phyloP scores from a whole-genome alignment of 2,888 invertebrate species.

The Cylloceria caligata region DNA sequence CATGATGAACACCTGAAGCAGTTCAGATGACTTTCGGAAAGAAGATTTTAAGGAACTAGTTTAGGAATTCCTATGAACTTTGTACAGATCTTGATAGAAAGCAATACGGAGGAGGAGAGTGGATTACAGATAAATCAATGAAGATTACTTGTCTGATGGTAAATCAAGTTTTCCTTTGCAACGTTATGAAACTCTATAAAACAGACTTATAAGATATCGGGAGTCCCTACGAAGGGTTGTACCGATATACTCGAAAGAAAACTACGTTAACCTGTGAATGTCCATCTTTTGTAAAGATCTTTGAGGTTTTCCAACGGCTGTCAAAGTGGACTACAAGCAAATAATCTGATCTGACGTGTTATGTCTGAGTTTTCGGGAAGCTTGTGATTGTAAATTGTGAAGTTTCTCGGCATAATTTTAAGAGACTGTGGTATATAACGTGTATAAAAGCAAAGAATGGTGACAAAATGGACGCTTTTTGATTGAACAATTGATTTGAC shows the following conservation, averaged over 20 bases:
- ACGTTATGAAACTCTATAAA: not conserved
- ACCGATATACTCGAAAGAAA: not conserved
- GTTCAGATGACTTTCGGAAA: not conserved
- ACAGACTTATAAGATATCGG: not conserved
- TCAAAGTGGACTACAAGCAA: not conserved
- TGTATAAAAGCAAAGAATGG: constrained; percentile 31
- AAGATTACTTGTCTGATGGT: not conserved
- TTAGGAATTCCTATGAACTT: not conserved
- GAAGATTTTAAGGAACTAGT: not conserved
- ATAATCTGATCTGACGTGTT: not conserved
- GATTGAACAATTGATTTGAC: constrained; percentile 43
- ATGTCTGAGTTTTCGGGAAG: not conserved
- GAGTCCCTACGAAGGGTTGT: not conserved
- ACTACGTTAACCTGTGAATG: not conserved
- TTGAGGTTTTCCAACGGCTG: not conserved
- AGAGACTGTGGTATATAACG: constrained; percentile 35
- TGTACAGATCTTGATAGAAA: too few species aligned
- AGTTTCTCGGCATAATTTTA: not conserved
- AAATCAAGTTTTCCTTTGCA: not conserved
- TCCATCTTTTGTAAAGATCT: not conserved
- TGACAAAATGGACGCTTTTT: constrained; percentile 32
- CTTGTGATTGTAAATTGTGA: not conserved
- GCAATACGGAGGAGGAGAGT: too few species aligned
- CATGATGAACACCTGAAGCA: not conserved
- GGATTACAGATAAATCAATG: not conserved